Base-by-base conservation (phyloP, 1,140 invertebrate genomes). In the Cepaea nemoralis region DNA sequence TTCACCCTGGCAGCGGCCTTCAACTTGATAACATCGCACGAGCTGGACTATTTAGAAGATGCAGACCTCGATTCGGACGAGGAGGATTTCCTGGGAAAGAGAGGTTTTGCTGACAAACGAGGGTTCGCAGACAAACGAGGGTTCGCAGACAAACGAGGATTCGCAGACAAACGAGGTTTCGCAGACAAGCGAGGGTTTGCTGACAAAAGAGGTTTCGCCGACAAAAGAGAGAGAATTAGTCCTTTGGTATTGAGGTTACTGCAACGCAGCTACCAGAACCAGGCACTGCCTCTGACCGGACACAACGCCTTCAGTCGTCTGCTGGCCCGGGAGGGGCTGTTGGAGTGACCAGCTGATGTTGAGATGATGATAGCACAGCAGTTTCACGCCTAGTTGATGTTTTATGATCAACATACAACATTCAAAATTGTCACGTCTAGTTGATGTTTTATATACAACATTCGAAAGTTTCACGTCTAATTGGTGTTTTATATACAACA, bases 171-270 rank as follows among this genome's bases (percentile, higher is more conserved):
- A 35, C 42, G 83, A 45, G 83, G 83, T 6, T 84, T 83, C 48
- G 85, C 77, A 12, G 82, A 86, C 48, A 86, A 86, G 42, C 31
- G 85, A 50, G 85, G 85, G 19, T 84, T 84, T 48, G 83, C 66
- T 0, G 85, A 86, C 75, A 86, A 86, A 55, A 37, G 85, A 14
- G 79, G 82, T 27, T 84, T 82, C 42, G 81, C n/a, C 2, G 82
- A 84, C 67, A 84, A 84, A 74, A 37, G 76, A 40, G 75, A 48
- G 2, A 70, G 82, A 24, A 70, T 63, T 0, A 79, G 42, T n/a
- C 24, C 39, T 19, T 10, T 39, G 22, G 33, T 82, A 55, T 39
- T 74, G 45, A 67, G 71, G 22, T 40, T 70, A 12, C 55, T 81
- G 22, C 74, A 70, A 31, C 67, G 45, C 31, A 73, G 59, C n/a